A percentile compares a stretch with the other conserved stretches of the same genome.
Evolutionary conservation across 2,797 vertebrate species (phyloP).

Genomic region (Eulemur albifrons): DNA sequence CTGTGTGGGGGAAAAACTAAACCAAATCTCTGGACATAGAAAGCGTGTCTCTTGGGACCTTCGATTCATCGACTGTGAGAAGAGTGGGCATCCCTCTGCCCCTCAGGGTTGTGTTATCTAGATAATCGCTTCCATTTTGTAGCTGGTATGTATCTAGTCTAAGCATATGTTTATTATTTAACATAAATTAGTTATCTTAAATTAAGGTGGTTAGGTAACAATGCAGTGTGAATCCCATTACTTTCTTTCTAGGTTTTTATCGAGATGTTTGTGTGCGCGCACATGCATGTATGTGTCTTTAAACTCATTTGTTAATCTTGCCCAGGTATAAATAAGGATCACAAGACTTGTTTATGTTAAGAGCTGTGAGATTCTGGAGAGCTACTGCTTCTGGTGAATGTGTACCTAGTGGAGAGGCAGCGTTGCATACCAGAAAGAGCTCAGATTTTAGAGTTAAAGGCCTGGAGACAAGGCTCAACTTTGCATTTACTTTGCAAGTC

Average conservation of each 20-base stretch:
- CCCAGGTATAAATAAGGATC: background rate
- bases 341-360: background rate
- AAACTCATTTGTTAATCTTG: background rate
- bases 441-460: background rate
- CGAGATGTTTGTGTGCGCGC: background rate
- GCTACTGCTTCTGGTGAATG: background rate
- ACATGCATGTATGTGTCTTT: background rate
- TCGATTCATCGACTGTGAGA: background rate
- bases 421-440: too few species aligned
- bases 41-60: background rate
- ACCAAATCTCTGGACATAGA: background rate
- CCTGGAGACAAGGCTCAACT: background rate
- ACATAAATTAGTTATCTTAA: background rate
- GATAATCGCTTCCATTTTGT: background rate
- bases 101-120: background rate
- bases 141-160: background rate
- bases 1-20: background rate
- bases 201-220: background rate
- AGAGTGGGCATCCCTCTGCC: background rate
- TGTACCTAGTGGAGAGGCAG: background rate
- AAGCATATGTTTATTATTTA: background rate
- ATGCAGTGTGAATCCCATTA: background rate
- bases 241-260: background rate
- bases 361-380: background rate
- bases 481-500: background rate